Percentiles rank a stretch among this genome's conserved stretches.
Conservation (phyloP, 2,113 vertebrate species). For the Rhodinocichla rosea region DNA sequence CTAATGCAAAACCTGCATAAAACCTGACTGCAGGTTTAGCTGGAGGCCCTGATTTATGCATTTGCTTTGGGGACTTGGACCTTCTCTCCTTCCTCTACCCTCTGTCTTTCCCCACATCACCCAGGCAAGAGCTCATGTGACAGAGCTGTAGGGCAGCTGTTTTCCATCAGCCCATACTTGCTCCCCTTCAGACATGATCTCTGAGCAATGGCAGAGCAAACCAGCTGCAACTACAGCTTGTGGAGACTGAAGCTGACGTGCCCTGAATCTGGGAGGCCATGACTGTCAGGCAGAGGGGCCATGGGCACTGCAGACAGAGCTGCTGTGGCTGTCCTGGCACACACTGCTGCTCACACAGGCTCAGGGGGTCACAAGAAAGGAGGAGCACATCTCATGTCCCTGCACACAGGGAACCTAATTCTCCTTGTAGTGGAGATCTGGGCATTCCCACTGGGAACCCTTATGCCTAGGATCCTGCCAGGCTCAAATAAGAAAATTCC, state of each 20-base stretch:
- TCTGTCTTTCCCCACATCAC: background rate
- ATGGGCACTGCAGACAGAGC: rapidly evolving
- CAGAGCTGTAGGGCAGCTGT: background rate
- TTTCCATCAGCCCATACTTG: background rate
- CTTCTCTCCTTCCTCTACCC: background rate
- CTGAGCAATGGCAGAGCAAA: background rate
- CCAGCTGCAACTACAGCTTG: background rate
- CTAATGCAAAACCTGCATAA: background rate
- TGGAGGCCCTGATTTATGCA: background rate
- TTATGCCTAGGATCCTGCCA: background rate
- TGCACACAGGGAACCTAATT: background rate
- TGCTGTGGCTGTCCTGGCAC: rapidly evolving
- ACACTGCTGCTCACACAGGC: background rate
- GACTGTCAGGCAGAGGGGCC: background rate
- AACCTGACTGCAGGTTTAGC: background rate
- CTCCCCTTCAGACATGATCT: background rate
- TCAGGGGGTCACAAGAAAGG: background rate
- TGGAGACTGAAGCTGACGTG: rapidly evolving
- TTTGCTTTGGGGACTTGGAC: background rate
- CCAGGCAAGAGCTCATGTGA: background rate
- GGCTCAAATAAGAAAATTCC: background rate
- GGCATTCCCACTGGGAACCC: background rate
- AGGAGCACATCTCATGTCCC: background rate
- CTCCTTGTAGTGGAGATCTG: background rate
- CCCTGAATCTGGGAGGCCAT: rapidly evolving